Percentiles rank a stretch among this genome's conserved stretches.
phyloP scores from a whole-genome alignment of 2,888 invertebrate genomes.

The Drosophila recens region DNA sequence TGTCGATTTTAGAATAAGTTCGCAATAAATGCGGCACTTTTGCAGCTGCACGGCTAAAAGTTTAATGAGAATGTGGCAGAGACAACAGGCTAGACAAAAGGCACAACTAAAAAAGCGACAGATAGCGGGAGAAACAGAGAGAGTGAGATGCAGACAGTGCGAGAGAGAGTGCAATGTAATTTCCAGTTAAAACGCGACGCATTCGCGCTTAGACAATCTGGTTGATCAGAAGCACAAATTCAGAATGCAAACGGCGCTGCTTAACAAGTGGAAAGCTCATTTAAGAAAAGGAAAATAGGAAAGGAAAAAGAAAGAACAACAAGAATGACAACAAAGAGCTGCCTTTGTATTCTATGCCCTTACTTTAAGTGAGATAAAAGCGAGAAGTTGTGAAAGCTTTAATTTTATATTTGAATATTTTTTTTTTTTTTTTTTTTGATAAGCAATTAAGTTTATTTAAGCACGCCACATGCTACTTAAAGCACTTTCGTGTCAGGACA shows the following conservation, averaged over 20 bases:
- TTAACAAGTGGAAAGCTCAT: conserved; percentile 19
- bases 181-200: conserved; percentile 20
- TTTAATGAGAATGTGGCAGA: conserved; percentile 41
- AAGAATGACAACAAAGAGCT: neutral
- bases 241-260: conserved; percentile 14
- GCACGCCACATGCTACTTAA: too few species aligned
- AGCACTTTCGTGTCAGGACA: too few species aligned
- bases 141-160: neutral
- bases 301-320: neutral
- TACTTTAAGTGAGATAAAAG: neutral
- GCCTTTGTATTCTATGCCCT: neutral
- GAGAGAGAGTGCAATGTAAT: neutral
- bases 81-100: conserved; percentile 30
- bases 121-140: neutral
- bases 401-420: too few species aligned
- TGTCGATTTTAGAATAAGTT: conserved; percentile 50
- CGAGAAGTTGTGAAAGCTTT: neutral
- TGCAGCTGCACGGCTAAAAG: conserved; percentile 39
- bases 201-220: conserved; percentile 16
- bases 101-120: conserved; percentile 3
- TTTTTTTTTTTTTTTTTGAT: too few species aligned
- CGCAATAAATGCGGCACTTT: conserved; percentile 33
- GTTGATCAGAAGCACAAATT: conserved; percentile 22
- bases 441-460: too few species aligned
- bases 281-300: neutral